phyloP scores from a whole-genome alignment of 2,113 vertebrate genomes.

The Antechinus stuartii region DNA sequence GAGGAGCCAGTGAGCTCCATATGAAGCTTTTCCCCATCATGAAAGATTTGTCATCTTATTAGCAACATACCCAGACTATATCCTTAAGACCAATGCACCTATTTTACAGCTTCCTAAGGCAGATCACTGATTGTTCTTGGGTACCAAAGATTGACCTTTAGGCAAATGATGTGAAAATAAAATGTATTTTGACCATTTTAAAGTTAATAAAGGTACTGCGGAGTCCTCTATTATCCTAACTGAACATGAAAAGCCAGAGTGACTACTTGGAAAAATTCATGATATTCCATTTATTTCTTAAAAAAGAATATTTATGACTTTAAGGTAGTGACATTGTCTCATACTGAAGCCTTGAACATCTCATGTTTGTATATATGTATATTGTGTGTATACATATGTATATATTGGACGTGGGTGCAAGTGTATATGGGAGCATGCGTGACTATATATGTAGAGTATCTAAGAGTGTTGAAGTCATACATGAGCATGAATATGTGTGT shows the following conservation, averaged over 20 bases:
- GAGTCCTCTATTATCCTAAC: conserved; percentile 30
- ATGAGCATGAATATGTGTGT: no score
- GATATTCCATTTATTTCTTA: conserved; percentile 49
- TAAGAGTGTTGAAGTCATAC: no score
- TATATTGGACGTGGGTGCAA: no score
- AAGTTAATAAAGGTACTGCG: conserved; percentile 44
- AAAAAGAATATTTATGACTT: conserved; percentile 48
- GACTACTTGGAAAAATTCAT: conserved; percentile 52
- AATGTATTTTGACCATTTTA: conserved; percentile 47
- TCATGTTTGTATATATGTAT: not conserved
- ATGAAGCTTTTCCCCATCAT: not conserved
- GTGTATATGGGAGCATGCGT: no score
- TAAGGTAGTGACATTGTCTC: not conserved
- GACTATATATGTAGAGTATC: no score
- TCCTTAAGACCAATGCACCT: not conserved
- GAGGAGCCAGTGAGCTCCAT: not conserved
- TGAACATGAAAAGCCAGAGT: conserved; percentile 50
- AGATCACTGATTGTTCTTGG: not conserved
- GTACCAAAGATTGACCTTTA: conserved; percentile 6
- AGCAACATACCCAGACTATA: not conserved
- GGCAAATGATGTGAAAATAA: conserved; percentile 35
- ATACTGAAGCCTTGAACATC: not conserved
- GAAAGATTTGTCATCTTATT: not conserved
- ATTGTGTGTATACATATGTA: no score
- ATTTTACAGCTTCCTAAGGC: conserved; percentile 31